Base-by-base conservation (phyloP, 2,888 invertebrate species). In the Drepanosiphum platanoidis region DNA sequence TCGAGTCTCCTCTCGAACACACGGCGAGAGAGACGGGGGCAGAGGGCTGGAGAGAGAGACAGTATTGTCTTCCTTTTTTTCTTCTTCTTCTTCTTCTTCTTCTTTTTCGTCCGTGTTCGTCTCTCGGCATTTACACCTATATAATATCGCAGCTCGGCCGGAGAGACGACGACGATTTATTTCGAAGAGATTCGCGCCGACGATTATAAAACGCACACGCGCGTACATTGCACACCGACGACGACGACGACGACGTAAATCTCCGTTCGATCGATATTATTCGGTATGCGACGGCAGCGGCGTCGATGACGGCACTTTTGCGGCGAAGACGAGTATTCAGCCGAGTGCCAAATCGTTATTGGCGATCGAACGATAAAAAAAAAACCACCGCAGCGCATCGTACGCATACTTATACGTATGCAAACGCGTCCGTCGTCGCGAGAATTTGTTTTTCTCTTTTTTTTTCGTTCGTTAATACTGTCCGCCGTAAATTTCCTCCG, bases 201-300 rank as follows among this genome's bases (percentile, higher is more conserved):
- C 46, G 75, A 75, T 75, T 75, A 52, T n/a, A 9, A 27, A n/a
- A n/a, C n/a, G 4, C 52, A 13, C 8, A 68, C 78, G 77, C 30
- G 52, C 68, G 79, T 18, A 30, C 7, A n/a, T n/a, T n/a, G n/a
- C n/a, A 30, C 64, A 36, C 3, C 64, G 39, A 30, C 64, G 30
- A 27, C 70, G 39, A 18, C 81, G 11, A 36, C 58, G 81, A 52
- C 61, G 42, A 34, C 66, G 75, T 84, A 84, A 84, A 84, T 84
- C 75, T 68, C 66, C 46, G 64, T 27, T 18, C 66, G 75, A 75
- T 84, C 83, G 83, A 75, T 75, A 84, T 84, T 75, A 75, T 84
- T 74, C 42, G 72, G 82, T 82, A 82, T 83, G 74, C 46, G 64
- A 32, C 39, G 68, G 32, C 61, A 15, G 13, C 75, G 30, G 42